phyloP scores from a whole-genome alignment of 1,140 invertebrate species.

The Octopus bimaculoides region DNA sequence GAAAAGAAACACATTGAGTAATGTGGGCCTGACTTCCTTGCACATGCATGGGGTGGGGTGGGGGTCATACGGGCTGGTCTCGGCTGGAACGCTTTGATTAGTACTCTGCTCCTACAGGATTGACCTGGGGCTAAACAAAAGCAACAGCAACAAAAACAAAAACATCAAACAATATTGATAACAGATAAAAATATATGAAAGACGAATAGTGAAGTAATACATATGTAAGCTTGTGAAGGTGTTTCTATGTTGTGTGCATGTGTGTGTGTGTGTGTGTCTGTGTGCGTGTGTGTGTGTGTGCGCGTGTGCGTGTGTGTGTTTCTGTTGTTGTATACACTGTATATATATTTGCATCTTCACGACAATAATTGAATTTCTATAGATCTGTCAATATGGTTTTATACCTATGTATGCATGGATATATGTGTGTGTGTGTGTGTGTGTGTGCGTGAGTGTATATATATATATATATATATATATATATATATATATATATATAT shows the following conservation, averaged over 20 bases:
- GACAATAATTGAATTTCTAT: no score
- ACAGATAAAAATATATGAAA: background rate
- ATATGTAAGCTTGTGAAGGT: background rate
- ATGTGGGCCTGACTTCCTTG: no score
- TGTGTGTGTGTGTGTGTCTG: constrained; percentile 4
- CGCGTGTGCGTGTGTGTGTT: background rate
- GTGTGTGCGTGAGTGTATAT: background rate
- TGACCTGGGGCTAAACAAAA: background rate
- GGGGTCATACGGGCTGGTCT: no score
- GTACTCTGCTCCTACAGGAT: background rate
- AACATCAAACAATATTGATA: background rate
- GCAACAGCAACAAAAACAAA: no score
- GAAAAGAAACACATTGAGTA: no score
- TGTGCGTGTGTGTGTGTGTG: constrained; percentile 8
- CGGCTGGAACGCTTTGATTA: background rate
- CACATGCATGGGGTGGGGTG: no score
- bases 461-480: background rate
- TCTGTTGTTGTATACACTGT: background rate
- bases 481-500: background rate
- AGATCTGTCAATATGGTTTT: no score
- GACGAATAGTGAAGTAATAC: background rate
- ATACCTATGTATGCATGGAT: background rate
- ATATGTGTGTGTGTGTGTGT: background rate
- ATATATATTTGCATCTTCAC: no score
- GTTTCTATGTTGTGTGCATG: background rate